Evolutionary conservation across 1,140 invertebrate genomes (phyloP), one percentile per base, ranked within the genome.

Genomic region (Trigoniulus corallinus): DNA sequence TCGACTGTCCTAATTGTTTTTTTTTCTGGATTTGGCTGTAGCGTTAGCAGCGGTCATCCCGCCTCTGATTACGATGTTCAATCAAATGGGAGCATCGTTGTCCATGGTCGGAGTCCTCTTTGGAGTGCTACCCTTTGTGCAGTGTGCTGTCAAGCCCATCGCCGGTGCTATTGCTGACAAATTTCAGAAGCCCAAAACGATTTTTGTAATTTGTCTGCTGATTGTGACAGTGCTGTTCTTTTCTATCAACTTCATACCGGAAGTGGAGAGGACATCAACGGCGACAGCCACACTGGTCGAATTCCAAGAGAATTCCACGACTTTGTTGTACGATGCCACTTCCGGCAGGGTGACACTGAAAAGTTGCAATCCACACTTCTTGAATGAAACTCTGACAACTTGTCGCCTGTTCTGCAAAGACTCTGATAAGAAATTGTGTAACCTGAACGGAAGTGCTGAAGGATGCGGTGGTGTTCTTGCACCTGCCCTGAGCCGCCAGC

Each of bases 131-230:
- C 64, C 65, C 24, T 59, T 68, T 48, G 39, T 64, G 21, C 58
- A 57, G 12, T 59, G 64, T 50, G 48, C 67, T 24, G 50, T 59
- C 0, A 61, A 65, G 37, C 64, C 64, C 15, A 24, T 64, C 0
- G 51, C 63, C 50, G 65, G 66, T 15, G 54, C 57, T 3, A 25
- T 65, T 7, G 64, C 64, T 21, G 66, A 68, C 52, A 62, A 63
- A 43, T 56, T 61, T 18, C 47, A 59, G 1, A 57, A 54, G 13
- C 58, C 63, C 42, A 60, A 58, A 43, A 13, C 57, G 3, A 42
- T 61, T 2, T 37, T 62, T 21, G 2, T 61, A 12, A 18, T 56
- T 15, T 53, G 52, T 26, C 24, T 62, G 23, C 37, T 50, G 2
- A 40, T 56, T 3, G 55, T 43, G 21, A 27, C 24, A 15, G 48